Evolutionary conservation across 2,888 invertebrate species (phyloP), one percentile per base, ranked within the genome.

Genomic region (Trisateles emortualis): DNA sequence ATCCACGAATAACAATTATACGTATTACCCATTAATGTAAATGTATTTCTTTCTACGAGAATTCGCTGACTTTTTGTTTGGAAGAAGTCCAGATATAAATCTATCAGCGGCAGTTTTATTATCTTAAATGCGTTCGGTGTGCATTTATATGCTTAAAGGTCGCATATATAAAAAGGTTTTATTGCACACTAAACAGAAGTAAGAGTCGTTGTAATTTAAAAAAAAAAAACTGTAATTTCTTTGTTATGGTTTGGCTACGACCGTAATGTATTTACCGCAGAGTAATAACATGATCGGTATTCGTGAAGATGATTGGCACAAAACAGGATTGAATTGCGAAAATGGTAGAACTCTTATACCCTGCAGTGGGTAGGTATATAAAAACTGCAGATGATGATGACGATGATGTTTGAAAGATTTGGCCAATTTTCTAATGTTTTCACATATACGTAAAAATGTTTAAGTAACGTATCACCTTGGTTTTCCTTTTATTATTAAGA

Each of bases 1-100:
- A 67, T 53, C 62, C 61, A 66, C 71, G 67, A 61, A 64, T 61
- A 68, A 75, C 74, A 75, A 79, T 78, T 74, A 79, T 75, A 77
- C 65, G 63, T 70, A 63, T 66, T 72, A 69, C 71, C 73, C 75
- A 76, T 76, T 79, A 74, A 72, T 64, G 55, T 68, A 74, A 62
- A 55, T 58, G 62, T 46, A 62, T 54, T 53, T 62, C 35, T 35
- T 17, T 30, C 66, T 67, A 68, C 62, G 64, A 67, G 57, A 69
- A 64, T 71, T 69, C 36, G 62, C 55, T 44, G 43, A 61, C 49
- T 69, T 67, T 69, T 75, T 72, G 52, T 66, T 79, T 80, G 78
- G 75, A 78, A 63, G 52, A 45, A 51, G 38, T 75, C 78, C 79
- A 78, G 76, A 72, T 64, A 70, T 63, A 68, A 68, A 66, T 65